Evolutionary conservation across 2,797 vertebrate genomes (phyloP).

Genomic region (Somateria mollissima): DNA sequence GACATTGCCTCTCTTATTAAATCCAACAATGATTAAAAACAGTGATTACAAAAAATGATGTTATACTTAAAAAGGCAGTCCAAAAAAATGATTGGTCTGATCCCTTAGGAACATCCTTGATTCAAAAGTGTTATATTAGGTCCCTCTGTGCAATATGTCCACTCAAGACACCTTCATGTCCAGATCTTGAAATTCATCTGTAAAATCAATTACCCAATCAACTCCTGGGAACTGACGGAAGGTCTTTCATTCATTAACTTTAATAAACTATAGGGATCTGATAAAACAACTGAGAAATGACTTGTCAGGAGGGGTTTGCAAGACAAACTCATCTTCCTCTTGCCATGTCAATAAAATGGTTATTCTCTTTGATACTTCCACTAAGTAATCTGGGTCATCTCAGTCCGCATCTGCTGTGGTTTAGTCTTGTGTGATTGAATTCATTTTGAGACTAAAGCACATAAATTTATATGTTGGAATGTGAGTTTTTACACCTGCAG

Average conservation of each 20-base stretch:
- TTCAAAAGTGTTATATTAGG: background rate
- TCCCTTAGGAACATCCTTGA: background rate
- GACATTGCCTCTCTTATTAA: background rate
- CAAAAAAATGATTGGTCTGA: slow-evolving; percentile 8
- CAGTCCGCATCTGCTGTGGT: background rate
- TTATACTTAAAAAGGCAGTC: background rate
- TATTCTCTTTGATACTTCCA: background rate
- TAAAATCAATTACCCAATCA: background rate
- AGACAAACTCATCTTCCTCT: background rate
- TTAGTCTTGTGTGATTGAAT: background rate
- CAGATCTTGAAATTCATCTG: background rate
- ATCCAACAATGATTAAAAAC: background rate
- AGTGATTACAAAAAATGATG: background rate
- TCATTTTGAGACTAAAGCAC: background rate
- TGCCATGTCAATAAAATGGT: background rate
- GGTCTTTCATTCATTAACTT: background rate
- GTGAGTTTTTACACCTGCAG: background rate
- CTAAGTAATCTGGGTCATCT: background rate
- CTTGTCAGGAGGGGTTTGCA: background rate
- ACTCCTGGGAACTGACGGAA: background rate
- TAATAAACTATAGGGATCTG: background rate
- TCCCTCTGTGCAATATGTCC: background rate
- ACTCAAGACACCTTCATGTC: background rate
- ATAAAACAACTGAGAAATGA: slow-evolving; percentile 13
- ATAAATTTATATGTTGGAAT: background rate